phyloP scores from a whole-genome alignment of 2,888 invertebrate genomes.

The Erebia ligea region DNA sequence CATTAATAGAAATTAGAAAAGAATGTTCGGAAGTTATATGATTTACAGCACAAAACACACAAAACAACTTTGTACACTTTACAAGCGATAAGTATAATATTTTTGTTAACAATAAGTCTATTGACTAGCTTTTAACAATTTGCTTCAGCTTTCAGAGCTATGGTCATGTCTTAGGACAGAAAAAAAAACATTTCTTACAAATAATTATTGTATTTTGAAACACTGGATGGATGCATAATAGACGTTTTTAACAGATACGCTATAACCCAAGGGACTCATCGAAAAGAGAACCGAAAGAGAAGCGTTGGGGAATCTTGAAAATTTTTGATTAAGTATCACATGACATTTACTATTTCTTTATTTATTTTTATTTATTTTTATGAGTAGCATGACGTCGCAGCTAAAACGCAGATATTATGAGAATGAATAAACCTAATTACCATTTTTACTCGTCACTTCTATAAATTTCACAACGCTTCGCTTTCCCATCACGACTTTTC shows the following conservation, averaged over 20 bases:
- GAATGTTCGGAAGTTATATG: slow-evolving; percentile 6
- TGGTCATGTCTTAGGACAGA: background rate
- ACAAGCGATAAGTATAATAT: slow-evolving; percentile 1
- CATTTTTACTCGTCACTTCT: background rate
- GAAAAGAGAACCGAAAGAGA: background rate
- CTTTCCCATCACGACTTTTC: background rate
- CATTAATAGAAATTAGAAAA: background rate
- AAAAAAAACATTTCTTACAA: background rate
- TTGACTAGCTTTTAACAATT: slow-evolving; percentile 16
- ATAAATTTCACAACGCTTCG: slow-evolving; percentile 2
- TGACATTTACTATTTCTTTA: too few species aligned
- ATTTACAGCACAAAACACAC: background rate
- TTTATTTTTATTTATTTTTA: too few species aligned
- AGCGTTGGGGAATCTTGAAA: background rate
- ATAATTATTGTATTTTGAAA: background rate
- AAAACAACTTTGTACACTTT: slow-evolving; percentile 7
- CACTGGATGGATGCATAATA: slow-evolving; percentile 15
- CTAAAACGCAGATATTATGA: too few species aligned
- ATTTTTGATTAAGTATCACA: background rate
- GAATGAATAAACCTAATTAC: too few species aligned
- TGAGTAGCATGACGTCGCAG: too few species aligned
- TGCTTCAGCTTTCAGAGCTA: background rate
- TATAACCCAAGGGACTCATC: background rate
- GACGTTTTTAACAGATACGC: background rate
- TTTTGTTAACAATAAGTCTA: slow-evolving; percentile 4